Base-by-base conservation (phyloP, 2,113 vertebrate genomes). In the Bujurquina vittata region DNA sequence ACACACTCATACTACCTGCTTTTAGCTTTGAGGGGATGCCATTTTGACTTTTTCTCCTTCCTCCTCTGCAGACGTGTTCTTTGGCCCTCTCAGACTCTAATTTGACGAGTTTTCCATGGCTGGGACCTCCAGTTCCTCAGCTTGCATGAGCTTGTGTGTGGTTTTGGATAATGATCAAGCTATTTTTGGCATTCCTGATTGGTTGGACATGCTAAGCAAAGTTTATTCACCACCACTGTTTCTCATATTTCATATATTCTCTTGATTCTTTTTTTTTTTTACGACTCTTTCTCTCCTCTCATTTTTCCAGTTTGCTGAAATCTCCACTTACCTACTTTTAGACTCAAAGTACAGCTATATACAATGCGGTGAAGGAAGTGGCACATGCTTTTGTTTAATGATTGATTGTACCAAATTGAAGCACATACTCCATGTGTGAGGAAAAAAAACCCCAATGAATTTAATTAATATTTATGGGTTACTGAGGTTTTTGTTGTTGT, bases 31-130 rank as follows among this genome's bases (percentile, higher is more conserved):
- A 63, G 79, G 73, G 23, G 43, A 61, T 56, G 72, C 85, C 81
- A 77, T 91, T 89, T 78, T 23, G 10, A 67, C 57, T 29, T 54
- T 56, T 75, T 35, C 22, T 60, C 12, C 33, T 35, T 31, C 60
- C 87, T 56, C 59, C 75, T 58, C 75, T 76, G 72, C 84, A 89
- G 83, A 90, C 18, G 55, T 84, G 79, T 84, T 86, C 59, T 56
- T 87, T 87, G 63, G 86, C 77, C 52, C 49, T 26, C 76, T 69
- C 84, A 20, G 69, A 73, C 75, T 84, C n/a, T 79, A 72, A 87
- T 86, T 84, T 94, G 92, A 92, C 84, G 85, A 88, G 55, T 92
- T 94, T 94, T 92, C 92, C 91, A 91, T 88, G 43, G 61, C 76
- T 20, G 81, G 79, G 85, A 78, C 85, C 81, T 79, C 85, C 56